Conservation (phyloP, 2,113 vertebrate species). For the Daphoenositta chrysoptera region DNA sequence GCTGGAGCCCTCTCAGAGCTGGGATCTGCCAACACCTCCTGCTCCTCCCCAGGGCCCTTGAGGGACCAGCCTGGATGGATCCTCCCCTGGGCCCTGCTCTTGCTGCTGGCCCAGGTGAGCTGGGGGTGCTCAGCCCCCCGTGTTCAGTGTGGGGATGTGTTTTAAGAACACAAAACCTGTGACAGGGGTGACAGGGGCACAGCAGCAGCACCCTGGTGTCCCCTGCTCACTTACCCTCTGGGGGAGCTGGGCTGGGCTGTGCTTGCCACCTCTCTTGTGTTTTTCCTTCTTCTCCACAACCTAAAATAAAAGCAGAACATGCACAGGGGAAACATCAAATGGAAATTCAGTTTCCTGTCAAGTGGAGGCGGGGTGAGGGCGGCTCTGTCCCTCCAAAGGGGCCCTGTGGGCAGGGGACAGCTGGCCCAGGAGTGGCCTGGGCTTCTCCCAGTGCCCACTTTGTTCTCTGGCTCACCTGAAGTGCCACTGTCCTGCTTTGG, state of each 20-base stretch:
- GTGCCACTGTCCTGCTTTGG: not conserved
- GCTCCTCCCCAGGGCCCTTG: not conserved
- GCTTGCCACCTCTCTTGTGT: not conserved
- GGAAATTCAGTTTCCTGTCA: rapidly evolving
- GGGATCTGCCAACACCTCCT: not conserved
- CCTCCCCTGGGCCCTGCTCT: rapidly evolving
- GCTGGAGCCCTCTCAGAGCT: rapidly evolving
- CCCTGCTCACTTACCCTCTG: not conserved
- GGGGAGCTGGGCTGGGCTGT: not conserved
- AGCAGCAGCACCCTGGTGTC: not conserved
- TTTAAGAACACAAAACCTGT: rapidly evolving
- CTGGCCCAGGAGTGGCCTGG: not conserved
- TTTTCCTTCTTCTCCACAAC: not conserved
- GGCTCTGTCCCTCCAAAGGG: not conserved
- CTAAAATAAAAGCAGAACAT: not conserved
- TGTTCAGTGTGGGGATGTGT: not conserved
- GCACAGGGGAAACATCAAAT: not conserved
- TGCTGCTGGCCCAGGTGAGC: not conserved
- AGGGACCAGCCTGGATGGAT: not conserved
- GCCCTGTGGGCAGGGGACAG: not conserved
- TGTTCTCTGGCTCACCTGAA: not conserved
- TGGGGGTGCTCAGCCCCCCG: rapidly evolving
- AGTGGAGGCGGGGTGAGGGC: rapidly evolving
- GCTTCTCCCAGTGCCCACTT: not conserved
- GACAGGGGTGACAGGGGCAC: not conserved